A percentile compares a stretch with the other conserved stretches of the same genome.
phyloP scores from a whole-genome alignment of 2,888 invertebrate species.

The Furcula furcula region DNA sequence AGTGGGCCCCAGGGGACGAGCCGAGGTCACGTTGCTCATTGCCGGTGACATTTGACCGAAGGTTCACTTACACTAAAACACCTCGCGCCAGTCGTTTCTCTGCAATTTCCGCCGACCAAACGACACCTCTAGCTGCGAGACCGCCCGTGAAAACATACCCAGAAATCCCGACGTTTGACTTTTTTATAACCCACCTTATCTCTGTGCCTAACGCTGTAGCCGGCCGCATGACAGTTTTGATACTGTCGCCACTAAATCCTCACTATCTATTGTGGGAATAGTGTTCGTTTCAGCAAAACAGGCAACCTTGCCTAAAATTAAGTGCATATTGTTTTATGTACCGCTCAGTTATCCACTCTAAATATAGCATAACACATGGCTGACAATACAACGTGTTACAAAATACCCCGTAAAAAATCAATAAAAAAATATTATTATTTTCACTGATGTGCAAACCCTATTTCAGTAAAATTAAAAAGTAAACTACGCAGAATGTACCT shows the following conservation, averaged over 20 bases:
- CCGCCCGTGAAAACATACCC: constrained; percentile 44
- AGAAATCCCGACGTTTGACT: constrained; percentile 56
- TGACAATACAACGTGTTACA: too few relatives aligned
- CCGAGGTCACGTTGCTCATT: constrained; percentile 53
- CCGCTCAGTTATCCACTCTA: too few relatives aligned
- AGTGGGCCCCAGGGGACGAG: constrained; percentile 32
- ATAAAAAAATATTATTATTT: too few relatives aligned
- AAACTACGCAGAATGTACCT: too few relatives aligned
- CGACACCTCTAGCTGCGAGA: constrained; percentile 52
- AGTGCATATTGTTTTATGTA: too few relatives aligned
- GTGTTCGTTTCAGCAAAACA: constrained; percentile 12
- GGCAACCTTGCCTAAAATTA: not conserved
- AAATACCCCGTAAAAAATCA: too few relatives aligned
- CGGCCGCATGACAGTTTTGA: constrained; percentile 40
- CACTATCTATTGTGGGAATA: constrained; percentile 13
- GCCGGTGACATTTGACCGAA: constrained; percentile 59
- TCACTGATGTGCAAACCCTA: too few relatives aligned
- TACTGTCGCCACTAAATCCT: constrained; percentile 19
- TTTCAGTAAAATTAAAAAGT: too few relatives aligned
- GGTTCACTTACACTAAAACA: constrained; percentile 50
- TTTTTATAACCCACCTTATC: constrained; percentile 58
- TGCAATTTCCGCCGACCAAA: constrained; percentile 61
- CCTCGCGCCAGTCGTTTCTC: constrained; percentile 47
- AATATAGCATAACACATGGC: too few relatives aligned
- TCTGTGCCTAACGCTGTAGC: constrained; percentile 43